These are phyloP conservation scores for Ondatra zibethicus DNA, from an alignment of 2,113 vertebrate species.

Conservation along the genomic window DNA sequence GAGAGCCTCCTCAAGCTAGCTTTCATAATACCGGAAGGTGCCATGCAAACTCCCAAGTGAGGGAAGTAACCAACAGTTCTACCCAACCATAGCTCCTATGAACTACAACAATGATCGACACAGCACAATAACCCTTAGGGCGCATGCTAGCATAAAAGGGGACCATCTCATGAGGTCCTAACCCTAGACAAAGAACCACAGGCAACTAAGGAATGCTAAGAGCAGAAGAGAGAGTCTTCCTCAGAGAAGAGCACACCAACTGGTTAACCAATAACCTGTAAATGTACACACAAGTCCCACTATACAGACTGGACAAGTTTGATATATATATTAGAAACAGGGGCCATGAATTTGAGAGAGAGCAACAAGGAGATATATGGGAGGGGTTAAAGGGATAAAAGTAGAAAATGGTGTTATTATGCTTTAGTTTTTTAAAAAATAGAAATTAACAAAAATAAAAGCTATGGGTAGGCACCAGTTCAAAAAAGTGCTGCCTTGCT, in stretches of 20 bases:
- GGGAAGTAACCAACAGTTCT: background rate
- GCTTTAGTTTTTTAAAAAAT: background rate
- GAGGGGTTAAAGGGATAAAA: background rate
- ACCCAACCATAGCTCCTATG: background rate
- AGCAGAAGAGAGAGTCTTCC: background rate
- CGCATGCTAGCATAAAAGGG: too few relatives aligned
- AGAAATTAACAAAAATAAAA: constrained; percentile 8
- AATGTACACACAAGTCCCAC: background rate
- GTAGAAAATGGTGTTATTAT: background rate
- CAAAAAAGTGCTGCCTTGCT: background rate
- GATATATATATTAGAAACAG: background rate
- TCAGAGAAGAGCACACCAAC: background rate
- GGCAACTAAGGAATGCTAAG: background rate
- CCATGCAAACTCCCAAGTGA: background rate
- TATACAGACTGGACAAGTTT: background rate
- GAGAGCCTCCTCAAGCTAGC: background rate
- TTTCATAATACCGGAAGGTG: background rate
- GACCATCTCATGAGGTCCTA: background rate
- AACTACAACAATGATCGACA: background rate
- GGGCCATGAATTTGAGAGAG: background rate
- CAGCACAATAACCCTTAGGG: background rate
- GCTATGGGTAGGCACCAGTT: background rate
- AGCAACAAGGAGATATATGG: background rate
- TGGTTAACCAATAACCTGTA: background rate
- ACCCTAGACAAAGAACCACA: background rate